Percentiles rank a stretch among this genome's conserved stretches.
Evolutionary conservation across 1,140 invertebrate species (phyloP).

Genomic region (Epicauta chinensis): DNA sequence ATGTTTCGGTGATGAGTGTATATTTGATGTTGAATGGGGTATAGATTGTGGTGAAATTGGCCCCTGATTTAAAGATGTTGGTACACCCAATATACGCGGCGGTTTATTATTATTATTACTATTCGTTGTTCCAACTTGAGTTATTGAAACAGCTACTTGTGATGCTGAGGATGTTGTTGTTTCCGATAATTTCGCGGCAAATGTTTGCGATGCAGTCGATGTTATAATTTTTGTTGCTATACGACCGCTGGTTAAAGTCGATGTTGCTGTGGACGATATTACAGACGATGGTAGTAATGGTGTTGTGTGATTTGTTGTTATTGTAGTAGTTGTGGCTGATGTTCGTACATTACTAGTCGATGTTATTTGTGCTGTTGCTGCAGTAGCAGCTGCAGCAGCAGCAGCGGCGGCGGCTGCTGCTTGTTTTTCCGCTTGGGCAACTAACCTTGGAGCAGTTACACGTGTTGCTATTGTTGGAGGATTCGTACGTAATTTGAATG

Average conservation of each 20-base stretch:
- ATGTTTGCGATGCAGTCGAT: conserved; percentile 50
- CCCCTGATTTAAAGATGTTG: conserved; percentile 11
- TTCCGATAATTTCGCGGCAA: conserved; percentile 56
- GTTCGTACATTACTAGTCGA: conserved; percentile 31
- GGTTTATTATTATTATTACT: neutral
- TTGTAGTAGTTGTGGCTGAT: conserved; percentile 35
- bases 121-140: no score
- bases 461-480: conserved; percentile 42
- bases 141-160: no score
- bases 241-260: conserved; percentile 20
- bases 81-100: conserved; percentile 7
- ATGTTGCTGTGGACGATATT: conserved; percentile 9
- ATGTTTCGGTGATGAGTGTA: conserved; percentile 47
- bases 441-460: conserved; percentile 48
- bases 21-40: conserved; percentile 14
- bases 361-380: conserved; percentile 21
- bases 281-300: no score
- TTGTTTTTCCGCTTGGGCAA: conserved; percentile 45
- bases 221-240: conserved; percentile 44
- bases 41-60: conserved; percentile 13
- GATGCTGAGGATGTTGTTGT: neutral
- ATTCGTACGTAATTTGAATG: conserved; percentile 41
- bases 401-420: conserved; percentile 22
- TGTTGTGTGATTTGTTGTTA: conserved; percentile 5
- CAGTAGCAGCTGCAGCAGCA: conserved; percentile 12